Conservation (phyloP, 2,113 vertebrate species). For the Scomber scombrus region DNA sequence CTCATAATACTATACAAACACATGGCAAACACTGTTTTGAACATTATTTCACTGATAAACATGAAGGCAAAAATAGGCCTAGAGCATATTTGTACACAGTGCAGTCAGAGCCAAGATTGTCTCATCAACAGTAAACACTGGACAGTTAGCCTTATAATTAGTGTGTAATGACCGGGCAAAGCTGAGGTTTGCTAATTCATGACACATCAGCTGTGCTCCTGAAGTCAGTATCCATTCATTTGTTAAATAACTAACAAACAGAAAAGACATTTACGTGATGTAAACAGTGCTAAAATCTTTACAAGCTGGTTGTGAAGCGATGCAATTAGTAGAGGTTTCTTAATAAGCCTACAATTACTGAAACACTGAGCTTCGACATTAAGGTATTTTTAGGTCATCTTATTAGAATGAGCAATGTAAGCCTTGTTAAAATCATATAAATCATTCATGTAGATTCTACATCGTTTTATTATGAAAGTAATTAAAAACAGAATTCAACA, state of each 20-base stretch:
- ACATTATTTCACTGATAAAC: neutral
- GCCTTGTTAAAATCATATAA: neutral
- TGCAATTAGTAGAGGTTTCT: neutral
- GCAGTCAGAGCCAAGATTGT: neutral
- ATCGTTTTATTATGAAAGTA: neutral
- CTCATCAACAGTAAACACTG: neutral
- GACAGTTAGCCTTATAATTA: constrained; percentile 6
- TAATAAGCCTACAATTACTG: constrained; percentile 8
- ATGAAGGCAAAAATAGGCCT: neutral
- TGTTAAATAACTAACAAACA: neutral
- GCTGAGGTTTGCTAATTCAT: constrained; percentile 14
- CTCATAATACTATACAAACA: too few species aligned
- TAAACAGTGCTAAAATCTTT: neutral
- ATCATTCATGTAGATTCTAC: neutral
- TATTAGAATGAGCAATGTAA: neutral
- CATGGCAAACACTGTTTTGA: neutral
- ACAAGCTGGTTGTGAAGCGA: neutral
- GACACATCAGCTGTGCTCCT: neutral
- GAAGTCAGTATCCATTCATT: neutral
- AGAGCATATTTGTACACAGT: neutral
- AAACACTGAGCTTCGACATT: neutral
- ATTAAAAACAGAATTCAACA: neutral
- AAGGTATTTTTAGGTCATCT: neutral
- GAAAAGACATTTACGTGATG: neutral
- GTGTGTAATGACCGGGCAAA: constrained; percentile 14